Percentiles rank a stretch among this genome's conserved stretches.
Evolutionary conservation across 2,888 invertebrate species (phyloP).

Genomic region (Sphaerophoria rueppellii): DNA sequence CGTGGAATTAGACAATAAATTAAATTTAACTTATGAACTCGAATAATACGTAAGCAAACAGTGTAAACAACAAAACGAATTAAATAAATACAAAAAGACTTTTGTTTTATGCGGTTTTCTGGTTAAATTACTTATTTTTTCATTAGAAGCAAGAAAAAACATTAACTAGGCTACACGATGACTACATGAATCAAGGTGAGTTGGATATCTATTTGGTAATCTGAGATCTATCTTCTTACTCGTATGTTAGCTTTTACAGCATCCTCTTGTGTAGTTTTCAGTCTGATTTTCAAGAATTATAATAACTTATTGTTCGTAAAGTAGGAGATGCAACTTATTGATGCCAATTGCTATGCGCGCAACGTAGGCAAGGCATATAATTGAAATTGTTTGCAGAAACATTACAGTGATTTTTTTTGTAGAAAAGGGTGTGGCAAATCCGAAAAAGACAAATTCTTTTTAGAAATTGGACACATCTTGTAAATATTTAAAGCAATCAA

Average conservation of each 20-base stretch:
- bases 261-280: too few species aligned
- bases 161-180: neutral
- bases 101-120: neutral
- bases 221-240: neutral
- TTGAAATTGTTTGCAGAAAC: constrained; percentile 36
- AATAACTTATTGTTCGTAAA: too few species aligned
- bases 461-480: neutral
- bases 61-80: constrained; percentile 8
- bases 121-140: neutral
- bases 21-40: neutral
- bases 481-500: constrained; percentile 16
- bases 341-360: constrained; percentile 25
- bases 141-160: neutral
- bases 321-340: neutral
- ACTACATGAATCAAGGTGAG: constrained; percentile 24
- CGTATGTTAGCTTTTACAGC: neutral
- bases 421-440: constrained; percentile 67
- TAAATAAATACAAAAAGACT: neutral
- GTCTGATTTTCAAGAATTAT: too few species aligned
- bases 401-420: constrained; percentile 28
- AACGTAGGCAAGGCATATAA: constrained; percentile 4
- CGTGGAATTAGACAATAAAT: neutral
- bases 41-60: neutral
- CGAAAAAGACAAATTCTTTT: constrained; percentile 21
- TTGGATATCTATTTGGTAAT: neutral